Conservation (phyloP, 1,140 invertebrate genomes). For the Tetraneura akinire region DNA sequence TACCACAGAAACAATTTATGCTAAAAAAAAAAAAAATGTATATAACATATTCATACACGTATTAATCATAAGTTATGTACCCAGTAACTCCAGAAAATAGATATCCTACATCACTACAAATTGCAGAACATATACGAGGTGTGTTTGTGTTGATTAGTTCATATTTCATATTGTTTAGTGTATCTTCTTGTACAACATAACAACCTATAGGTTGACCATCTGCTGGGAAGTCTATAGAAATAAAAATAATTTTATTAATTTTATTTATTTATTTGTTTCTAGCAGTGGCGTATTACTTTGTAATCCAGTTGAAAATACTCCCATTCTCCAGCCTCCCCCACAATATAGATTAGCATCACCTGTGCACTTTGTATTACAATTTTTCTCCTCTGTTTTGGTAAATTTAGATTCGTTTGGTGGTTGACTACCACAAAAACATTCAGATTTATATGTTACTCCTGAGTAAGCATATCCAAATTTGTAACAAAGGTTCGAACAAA, state of each 20-base stretch:
- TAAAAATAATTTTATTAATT: too few relatives aligned
- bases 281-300: conserved; percentile 25
- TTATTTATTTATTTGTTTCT: too few relatives aligned
- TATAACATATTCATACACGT: too few relatives aligned
- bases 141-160: conserved; percentile 52
- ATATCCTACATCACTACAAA: conserved; percentile 52
- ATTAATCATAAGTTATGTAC: not conserved
- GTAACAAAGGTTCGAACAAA: conserved; percentile 41
- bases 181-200: conserved; percentile 48
- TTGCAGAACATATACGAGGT: conserved; percentile 53
- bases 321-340: conserved; percentile 53
- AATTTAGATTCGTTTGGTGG: conserved; percentile 41
- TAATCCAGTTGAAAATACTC: conserved; percentile 54
- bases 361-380: conserved; percentile 53
- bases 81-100: conserved; percentile 36
- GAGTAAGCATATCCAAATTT: conserved; percentile 40
- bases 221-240: not conserved
- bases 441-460: conserved; percentile 48
- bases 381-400: conserved; percentile 33
- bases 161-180: conserved; percentile 48
- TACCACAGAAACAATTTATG: conserved; percentile 90
- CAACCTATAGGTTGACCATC: conserved; percentile 51
- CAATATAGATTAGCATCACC: conserved; percentile 53
- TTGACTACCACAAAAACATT: conserved; percentile 54
- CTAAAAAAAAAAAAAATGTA: conserved; percentile 62